Percentiles rank a stretch among this genome's conserved stretches.
These are phyloP conservation scores for Tichodroma muraria DNA, from an alignment of 2,113 vertebrate genomes.

Conservation along the genomic window DNA sequence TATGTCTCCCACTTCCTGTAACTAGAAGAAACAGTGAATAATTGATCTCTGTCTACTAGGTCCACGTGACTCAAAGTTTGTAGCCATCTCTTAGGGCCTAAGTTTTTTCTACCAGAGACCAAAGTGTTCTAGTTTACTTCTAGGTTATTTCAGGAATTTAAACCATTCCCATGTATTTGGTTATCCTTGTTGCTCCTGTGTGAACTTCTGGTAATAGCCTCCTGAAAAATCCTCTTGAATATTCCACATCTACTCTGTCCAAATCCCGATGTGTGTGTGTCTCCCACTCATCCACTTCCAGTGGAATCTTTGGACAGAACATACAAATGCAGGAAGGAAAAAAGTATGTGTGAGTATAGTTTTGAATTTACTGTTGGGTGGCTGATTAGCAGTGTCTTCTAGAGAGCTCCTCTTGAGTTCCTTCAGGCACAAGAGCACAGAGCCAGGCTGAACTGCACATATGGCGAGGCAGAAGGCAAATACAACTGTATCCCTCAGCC, in stretches of 20 bases:
- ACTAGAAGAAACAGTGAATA: background rate
- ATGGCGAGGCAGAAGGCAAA: background rate
- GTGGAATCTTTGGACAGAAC: background rate
- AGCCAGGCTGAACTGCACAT: fast-evolving
- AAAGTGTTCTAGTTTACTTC: background rate
- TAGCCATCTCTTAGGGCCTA: background rate
- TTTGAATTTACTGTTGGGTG: background rate
- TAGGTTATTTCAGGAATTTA: background rate
- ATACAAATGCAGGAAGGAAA: background rate
- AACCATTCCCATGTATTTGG: background rate
- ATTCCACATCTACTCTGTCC: background rate
- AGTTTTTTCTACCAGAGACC: background rate
- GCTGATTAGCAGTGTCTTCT: background rate
- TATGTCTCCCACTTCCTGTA: background rate
- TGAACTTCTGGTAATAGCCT: background rate
- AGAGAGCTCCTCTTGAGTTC: background rate
- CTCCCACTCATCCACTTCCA: background rate
- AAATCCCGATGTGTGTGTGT: background rate
- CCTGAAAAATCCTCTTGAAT: background rate
- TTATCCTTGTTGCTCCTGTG: background rate
- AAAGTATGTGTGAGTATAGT: background rate
- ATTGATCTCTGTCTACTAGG: background rate
- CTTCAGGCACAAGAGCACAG: background rate
- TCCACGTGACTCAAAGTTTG: background rate
- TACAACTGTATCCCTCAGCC: background rate